Evolutionary conservation across 2,797 vertebrate genomes (phyloP), one percentile per base, ranked within the genome.

Genomic region (Graptemys geographica): DNA sequence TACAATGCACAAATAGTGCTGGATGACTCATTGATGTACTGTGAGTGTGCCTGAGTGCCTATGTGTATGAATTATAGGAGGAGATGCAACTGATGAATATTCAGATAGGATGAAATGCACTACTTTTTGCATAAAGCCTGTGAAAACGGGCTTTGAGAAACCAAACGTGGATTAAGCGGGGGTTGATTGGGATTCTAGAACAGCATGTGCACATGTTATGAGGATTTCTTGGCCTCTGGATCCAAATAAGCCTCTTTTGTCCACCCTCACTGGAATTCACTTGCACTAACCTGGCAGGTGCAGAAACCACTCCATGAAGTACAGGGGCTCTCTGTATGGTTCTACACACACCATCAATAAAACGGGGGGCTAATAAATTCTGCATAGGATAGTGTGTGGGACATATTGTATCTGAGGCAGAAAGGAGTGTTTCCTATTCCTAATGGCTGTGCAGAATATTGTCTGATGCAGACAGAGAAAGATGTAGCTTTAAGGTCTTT

Each of bases 61-160:
- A 62, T 18, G 47, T 37, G 1, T 37, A 4, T 44, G 18, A 86
- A 18, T n/a, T 47, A 25, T 7, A 11, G 10, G 0, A 0, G 37
- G 28, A 86, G 88, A 90, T 41, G 21, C n/a, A 69, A 28, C 13
- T 15, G 25, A 56, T 8, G 47, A 7, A 5, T 0, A 0, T 41
- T 56, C 49, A 28, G n/a, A 5, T 81, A 49, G 62, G 33, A 27
- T 76, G 74, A 57, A 23, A 7, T 49, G 86, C 27, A 10, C 21
- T 11, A 5, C 25, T 53, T 31, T 69, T 4, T 79, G 62, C 18
- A 2, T 11, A 76, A 25, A 57, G 3, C 2, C 23, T 41, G 7
- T 15, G 74, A 27, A 49, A 49, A 49, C 4, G 47, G 44, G 25
- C 27, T 49, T 78, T 18, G 74, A 78, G 74, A 78, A 78, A 27